Base-by-base conservation (phyloP, 2,113 vertebrate species). In the Apodemus sylvaticus region DNA sequence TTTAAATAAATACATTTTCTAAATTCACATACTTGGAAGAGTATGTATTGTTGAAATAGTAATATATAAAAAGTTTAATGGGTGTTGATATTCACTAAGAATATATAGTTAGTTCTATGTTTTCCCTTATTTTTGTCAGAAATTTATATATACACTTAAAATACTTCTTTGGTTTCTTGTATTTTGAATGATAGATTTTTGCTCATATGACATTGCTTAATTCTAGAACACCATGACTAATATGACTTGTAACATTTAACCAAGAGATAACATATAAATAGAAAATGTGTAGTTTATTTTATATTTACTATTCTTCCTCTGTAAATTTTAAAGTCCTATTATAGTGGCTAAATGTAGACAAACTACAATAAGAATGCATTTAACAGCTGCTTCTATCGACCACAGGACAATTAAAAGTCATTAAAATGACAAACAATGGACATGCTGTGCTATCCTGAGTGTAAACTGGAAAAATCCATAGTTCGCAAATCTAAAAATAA, bases 381-480 rank as follows among this genome's bases (percentile, higher is more conserved):
- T 93, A 88, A 55, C 71, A 95, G 93, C 85, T 74, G 64, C 10
- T 97, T 66, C 39, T 64, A 95, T 96, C 93, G 92, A 97, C 70
- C 70, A 90, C 73, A 97, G 39, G 86, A 87, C 95, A 95, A 96
- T 97, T 96, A 97, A 93, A 92, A 90, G 36, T 16, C 36, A 95
- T 95, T 97, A 97, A 95, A 94, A 97, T 97, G 91, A 96, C 83
- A 96, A 97, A 97, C 51, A 93, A 48, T 93, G 39, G 70, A 36
- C 60, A 64, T 90, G 36, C 31, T 62, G 87, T 95, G 94, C 94
- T 98, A 95, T 94, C 92, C 89, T 97, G 66, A 95, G 74, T 48
- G 90, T 96, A 98, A 97, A 93, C 83, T 96, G 45, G 64, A 96
- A 96, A 97, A 96, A 95, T 92, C 91, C 60, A 97, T 96, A 97